Base-by-base conservation (phyloP, 2,113 vertebrate genomes). In the Syngnathus floridae region DNA sequence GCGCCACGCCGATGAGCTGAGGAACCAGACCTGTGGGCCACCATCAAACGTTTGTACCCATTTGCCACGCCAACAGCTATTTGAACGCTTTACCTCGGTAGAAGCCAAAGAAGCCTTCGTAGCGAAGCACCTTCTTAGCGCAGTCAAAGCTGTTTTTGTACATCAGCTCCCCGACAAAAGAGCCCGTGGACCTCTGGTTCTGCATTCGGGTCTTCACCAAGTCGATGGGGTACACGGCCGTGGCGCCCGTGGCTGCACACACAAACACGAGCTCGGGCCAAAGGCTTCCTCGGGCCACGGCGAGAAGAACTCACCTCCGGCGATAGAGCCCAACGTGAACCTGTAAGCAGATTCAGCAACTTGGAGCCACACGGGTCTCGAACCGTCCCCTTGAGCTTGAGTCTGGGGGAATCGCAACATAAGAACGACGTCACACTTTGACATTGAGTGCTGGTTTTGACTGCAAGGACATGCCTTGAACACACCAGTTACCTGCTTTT, bases 131-230 rank as follows among this genome's bases (percentile, higher is more conserved):
- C 80, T 98, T 98, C 92, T 96, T 98, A 68, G 95, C 95, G 78
- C 96, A 98, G 87, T 98, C 96, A 69, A 97, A 98, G 80, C 96
- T 98, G 92, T 94, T 98, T 86, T 98, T 98, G 79, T 98, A 98
- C 95, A 98, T 95, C 86, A 98, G 58, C 83, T 98, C 96, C 66
- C 94, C 96, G 1, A 98, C 91, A 0, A 98, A 95, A 12, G 95
- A 94, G 16, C 95, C 94, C 0, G 90, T 93, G 73, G 93, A 91
- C 61, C 96, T 93, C 75, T 98, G 96, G 84, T 98, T 98, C 83
- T 98, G 96, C 96, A 98, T 98, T 0, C 95, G 93, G 7, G 96
- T 98, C 90, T 98, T 98, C 77, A 98, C 96, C 88, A 98, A 85
- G 82, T 98, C 96, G 49, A 98, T 98, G 41, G 96, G 96, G 62